phyloP scores from a whole-genome alignment of 2,113 vertebrate species.

The Rhizomys pruinosus region DNA sequence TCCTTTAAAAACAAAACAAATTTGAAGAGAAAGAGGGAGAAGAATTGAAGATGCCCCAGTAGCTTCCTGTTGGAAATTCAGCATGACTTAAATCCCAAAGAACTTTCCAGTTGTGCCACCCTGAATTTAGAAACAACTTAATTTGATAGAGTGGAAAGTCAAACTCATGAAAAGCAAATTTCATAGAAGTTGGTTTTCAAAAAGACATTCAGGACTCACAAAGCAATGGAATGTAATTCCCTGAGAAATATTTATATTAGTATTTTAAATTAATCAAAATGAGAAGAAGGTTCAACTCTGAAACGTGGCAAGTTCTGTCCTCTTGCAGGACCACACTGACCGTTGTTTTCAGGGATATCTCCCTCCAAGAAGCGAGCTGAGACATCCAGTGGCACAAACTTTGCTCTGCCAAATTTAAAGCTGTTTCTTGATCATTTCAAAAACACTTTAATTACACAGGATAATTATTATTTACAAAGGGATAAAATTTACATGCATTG shows the following conservation, averaged over 20 bases:
- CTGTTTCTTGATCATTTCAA: neutral
- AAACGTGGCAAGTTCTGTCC: neutral
- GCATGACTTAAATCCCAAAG: neutral
- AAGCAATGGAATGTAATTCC: neutral
- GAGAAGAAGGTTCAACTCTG: neutral
- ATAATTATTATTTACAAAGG: neutral
- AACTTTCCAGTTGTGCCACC: neutral
- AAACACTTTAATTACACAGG: neutral
- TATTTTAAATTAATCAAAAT: neutral
- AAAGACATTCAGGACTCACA: neutral
- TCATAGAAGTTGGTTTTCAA: neutral
- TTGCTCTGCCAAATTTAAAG: neutral
- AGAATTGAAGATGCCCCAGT: neutral
- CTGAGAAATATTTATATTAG: neutral
- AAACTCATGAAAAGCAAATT: neutral
- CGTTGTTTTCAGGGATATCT: neutral
- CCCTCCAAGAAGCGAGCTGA: rapidly evolving
- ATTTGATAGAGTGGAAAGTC: neutral
- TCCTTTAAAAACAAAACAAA: neutral
- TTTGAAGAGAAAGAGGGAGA: neutral
- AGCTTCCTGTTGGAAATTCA: neutral
- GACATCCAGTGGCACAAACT: neutral
- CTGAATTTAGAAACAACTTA: slow-evolving; percentile 4
- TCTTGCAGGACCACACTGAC: rapidly evolving
- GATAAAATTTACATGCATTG: neutral